Base-by-base conservation (phyloP, 2,888 invertebrate genomes). In the Cistogaster globosa region DNA sequence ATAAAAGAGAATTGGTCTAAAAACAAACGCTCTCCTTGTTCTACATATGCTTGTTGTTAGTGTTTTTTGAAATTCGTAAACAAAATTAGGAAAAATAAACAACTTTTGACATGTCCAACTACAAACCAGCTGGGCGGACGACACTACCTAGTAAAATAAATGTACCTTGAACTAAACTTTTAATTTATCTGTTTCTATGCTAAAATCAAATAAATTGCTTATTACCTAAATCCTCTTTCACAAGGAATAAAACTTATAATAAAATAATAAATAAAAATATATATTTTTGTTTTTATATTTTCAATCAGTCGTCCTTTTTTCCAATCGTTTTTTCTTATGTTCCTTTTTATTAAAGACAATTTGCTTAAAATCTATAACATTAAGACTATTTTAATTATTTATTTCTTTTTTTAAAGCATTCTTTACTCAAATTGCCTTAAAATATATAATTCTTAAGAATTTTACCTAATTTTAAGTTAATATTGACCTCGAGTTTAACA, bases 221-320 rank as follows among this genome's bases (percentile, higher is more conserved):
- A 67, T 81, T 60, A 22, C 67, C 68, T 86, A 84, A 22, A 45
- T 42, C 53, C 22, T 83, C 55, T 53, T 68, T 76, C 71, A 58
- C 18, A 32, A 78, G 68, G 76, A 67, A 32, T 32, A 60, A 63
- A n/a, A n/a, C n/a, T 51, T 67, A 51, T 62, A 26, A 26, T 26
- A 26, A 26, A 26, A 26, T 26, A 26, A 26, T 5, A 7, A 81
- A 60, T 72, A 76, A 82, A 79, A 38, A 9, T 9, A 9, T 5
- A 6, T 53, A 18, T 18, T 58, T 68, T 67, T n/a, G n/a, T 22
- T 60, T 68, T 67, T 62, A 77, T 75, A 79, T 84, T 87, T 86
- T 84, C 79, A 74, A 87, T 88, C 89, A 89, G 89, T 89, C 89
- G 89, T 89, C 89, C 89, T 89, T 89, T 89, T 89, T 89, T 88